phyloP scores from a whole-genome alignment of 2,888 invertebrate species.

The Neuroscelio doddi region DNA sequence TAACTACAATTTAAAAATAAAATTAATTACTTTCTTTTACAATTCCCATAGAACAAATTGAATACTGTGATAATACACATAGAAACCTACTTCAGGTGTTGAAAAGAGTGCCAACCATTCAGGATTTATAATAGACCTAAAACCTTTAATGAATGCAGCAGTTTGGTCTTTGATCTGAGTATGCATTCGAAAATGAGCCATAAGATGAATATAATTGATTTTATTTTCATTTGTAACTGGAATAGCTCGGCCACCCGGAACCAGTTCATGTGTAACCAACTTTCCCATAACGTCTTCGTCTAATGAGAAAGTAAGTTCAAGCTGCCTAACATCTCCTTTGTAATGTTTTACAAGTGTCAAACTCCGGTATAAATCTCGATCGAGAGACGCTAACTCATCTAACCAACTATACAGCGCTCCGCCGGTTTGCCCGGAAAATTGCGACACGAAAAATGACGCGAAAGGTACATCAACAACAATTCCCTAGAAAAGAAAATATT shows the following conservation, averaged over 20 bases:
- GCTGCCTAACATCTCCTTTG: conserved; percentile 91
- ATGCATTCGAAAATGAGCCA: conserved; percentile 99
- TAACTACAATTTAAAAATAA: conserved; percentile 74
- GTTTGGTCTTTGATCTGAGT: conserved; percentile 98
- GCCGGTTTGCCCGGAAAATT: conserved; percentile 93
- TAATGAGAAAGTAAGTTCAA: conserved; percentile 96
- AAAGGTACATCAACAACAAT: conserved; percentile 99
- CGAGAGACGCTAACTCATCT: conserved; percentile 97
- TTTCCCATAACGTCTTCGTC: conserved; percentile 96
- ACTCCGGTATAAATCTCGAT: conserved; percentile 95
- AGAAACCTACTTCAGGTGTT: conserved; percentile 84
- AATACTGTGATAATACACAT: no score
- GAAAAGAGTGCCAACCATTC: conserved; percentile 97
- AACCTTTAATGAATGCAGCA: conserved; percentile 95
- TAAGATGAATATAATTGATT: conserved; percentile 97
- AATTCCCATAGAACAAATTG: no score
- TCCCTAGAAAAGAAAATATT: conserved; percentile 75
- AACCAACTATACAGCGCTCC: conserved; percentile 96
- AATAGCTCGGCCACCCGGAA: conserved; percentile 94
- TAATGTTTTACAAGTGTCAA: conserved; percentile 96
- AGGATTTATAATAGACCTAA: conserved; percentile 93
- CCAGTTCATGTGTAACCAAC: conserved; percentile 94
- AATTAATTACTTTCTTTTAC: no score
- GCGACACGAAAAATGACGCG: conserved; percentile 97
- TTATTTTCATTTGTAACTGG: conserved; percentile 98